These are phyloP conservation scores for Gambelia wislizenii DNA, from an alignment of 2,797 vertebrate species.

Conservation along the genomic window DNA sequence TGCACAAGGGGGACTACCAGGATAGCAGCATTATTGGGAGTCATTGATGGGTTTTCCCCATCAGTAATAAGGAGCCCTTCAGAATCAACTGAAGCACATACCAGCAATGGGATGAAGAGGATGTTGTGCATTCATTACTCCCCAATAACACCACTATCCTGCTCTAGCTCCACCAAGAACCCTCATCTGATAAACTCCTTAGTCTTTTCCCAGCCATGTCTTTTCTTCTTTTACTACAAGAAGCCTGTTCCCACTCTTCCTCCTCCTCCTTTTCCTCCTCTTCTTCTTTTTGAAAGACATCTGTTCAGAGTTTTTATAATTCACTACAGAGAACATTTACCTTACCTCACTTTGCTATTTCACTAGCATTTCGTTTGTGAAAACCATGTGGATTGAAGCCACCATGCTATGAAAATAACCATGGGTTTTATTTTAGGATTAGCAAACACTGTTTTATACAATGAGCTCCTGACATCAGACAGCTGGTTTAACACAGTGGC, in stretches of 20 bases:
- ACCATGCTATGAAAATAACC: not conserved
- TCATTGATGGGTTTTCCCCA: too few species aligned
- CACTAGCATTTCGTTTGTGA: not conserved
- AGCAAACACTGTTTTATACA: not conserved
- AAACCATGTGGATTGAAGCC: not conserved
- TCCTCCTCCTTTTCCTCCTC: too few species aligned
- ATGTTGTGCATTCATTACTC: too few species aligned
- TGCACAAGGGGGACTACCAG: too few species aligned
- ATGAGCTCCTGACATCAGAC: not conserved
- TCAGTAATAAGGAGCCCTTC: too few species aligned
- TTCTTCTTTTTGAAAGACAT: not conserved
- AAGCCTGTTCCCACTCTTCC: too few species aligned
- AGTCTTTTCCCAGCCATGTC: not conserved
- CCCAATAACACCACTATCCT: too few species aligned
- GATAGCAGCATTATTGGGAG: too few species aligned
- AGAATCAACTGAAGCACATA: too few species aligned
- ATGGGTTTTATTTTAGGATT: not conserved
- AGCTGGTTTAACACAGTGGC: not conserved
- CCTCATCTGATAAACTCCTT: too few species aligned
- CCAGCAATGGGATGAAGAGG: too few species aligned
- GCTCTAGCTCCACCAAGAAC: too few species aligned
- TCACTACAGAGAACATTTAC: not conserved
- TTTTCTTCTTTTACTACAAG: not conserved
- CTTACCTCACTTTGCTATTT: not conserved
- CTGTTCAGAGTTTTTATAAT: not conserved